A percentile compares a stretch with the other conserved stretches of the same genome.
phyloP scores from a whole-genome alignment of 1,140 invertebrate genomes.

The silkworm (Bombyx mori) region ASM3026992v2 NC_085115.1:1945001-1945500 shows the following conservation, averaged over 20 bases:
- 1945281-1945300: constrained; percentile 74
- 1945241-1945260: constrained; percentile 81
- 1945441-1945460: too few species aligned
- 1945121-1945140: too few species aligned
- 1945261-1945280: constrained; percentile 83
- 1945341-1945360: constrained; percentile 82
- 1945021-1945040: too few species aligned
- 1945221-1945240: constrained; percentile 79
- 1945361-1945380: constrained; percentile 56
- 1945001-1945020: too few species aligned
- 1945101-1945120: too few species aligned
- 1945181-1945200: constrained; percentile 83
- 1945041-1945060: too few species aligned
- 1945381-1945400: neutral
- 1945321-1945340: constrained; percentile 82
- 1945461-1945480: too few species aligned
- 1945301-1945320: constrained; percentile 75
- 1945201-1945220: constrained; percentile 66
- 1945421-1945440: neutral
- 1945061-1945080: too few species aligned
- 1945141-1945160: too few species aligned
- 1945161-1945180: constrained; percentile 20
- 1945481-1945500: too few species aligned
- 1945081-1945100: too few species aligned
- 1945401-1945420: neutral